phyloP scores from a whole-genome alignment of 2,113 vertebrate genomes.

The Eretmochelys imbricata region DNA sequence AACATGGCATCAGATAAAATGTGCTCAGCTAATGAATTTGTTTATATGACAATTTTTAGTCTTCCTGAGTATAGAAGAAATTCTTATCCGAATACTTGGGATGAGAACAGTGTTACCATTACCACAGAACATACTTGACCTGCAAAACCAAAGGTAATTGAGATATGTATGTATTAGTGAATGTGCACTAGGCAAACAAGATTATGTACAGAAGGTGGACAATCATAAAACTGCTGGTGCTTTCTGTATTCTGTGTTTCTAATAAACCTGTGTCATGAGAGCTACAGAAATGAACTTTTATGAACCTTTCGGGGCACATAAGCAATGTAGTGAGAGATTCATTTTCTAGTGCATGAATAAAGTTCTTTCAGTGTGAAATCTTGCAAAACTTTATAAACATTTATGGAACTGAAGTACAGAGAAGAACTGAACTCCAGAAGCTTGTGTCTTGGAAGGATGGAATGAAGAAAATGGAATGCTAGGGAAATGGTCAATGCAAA shows the following conservation, averaged over 20 bases:
- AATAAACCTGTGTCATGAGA: neutral
- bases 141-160: slow-evolving; percentile 8
- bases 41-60: slow-evolving; percentile 41
- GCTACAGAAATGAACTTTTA: neutral
- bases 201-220: neutral
- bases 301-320: neutral
- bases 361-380: slow-evolving; percentile 7
- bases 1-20: slow-evolving; percentile 26
- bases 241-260: slow-evolving; percentile 4
- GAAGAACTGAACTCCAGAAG: neutral
- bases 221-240: neutral
- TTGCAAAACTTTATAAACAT: neutral
- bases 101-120: neutral
- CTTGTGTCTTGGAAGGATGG: neutral
- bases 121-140: slow-evolving; percentile 19
- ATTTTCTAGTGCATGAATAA: neutral
- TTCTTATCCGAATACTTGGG: neutral
- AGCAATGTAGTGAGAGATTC: neutral
- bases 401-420: neutral
- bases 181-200: neutral
- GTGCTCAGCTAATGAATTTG: neutral
- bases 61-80: slow-evolving; percentile 5
- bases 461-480: neutral
- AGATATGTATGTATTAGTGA: neutral
- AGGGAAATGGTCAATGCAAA: neutral